Evolutionary conservation across 1,140 invertebrate genomes (phyloP), one percentile per base, ranked within the genome.

Genomic region (Teleogryllus occipitalis): DNA sequence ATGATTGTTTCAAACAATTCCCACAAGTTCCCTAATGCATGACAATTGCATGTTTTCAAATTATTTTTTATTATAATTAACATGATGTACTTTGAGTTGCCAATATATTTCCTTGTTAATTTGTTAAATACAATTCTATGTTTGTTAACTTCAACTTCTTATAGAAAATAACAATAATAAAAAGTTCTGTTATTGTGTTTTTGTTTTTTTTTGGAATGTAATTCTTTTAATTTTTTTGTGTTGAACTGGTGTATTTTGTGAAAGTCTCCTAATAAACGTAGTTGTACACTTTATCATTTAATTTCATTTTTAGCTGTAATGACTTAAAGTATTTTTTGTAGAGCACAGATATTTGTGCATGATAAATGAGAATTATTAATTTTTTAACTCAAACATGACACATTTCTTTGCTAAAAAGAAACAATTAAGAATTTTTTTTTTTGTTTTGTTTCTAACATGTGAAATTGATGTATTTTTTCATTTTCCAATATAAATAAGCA

Each of bases 1-100:
- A 77, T 77, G 76, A 77, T 48, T 77, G 76, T 77, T 77, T 77
- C 76, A 77, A 47, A n/a, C 22, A 39, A 49, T 77, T 47, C 47
- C 76, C 47, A 54, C 46, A 48, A 18, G 8, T 77, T 21, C 15
- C 47, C 46, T 21, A 47, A 21, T 77, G 76, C 76, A 77, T 77
- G 76, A 49, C 21, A 77, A 47, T 48, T 77, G 76, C 76, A 77
- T 77, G 76, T 22, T 48, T 48, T 77, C 7, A 21, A 10, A 49
- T 46, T 74, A 72, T 22, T 74, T 3, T 65, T 74, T 18, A 76
- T 39, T 46, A 22, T 78, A 72, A 65, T 14, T 65, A 65, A 14
- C 10, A 65, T 65, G 54, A 65, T 65, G 54, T 65, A 65, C 2
- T 65, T 65, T 65, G 54, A 65, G 10, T 74, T 78, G n/a, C 39